Evolutionary conservation across 2,113 vertebrate genomes (phyloP).

Genomic region (human): GRCh38 chr6:158768501-158769000

Average conservation of each 20-base stretch:
- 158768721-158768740: not conserved
- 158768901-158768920: accelerated
- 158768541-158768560: accelerated
- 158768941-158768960: accelerated
- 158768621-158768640: not conserved
- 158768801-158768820: not conserved
- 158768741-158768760: not conserved
- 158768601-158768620: no score
- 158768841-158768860: not conserved
- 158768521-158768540: not conserved
- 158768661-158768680: accelerated
- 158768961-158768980: not conserved
- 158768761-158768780: accelerated
- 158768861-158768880: accelerated
- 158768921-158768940: no score
- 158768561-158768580: accelerated
- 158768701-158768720: accelerated
- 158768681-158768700: accelerated
- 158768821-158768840: no score
- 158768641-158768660: no score
- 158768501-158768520: not conserved
- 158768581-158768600: accelerated
- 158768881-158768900: not conserved
- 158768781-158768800: accelerated
- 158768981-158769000: not conserved